These are phyloP conservation scores for Margaritifera margaritifera DNA, from an alignment of 2,888 invertebrate species.

Conservation along the genomic window DNA sequence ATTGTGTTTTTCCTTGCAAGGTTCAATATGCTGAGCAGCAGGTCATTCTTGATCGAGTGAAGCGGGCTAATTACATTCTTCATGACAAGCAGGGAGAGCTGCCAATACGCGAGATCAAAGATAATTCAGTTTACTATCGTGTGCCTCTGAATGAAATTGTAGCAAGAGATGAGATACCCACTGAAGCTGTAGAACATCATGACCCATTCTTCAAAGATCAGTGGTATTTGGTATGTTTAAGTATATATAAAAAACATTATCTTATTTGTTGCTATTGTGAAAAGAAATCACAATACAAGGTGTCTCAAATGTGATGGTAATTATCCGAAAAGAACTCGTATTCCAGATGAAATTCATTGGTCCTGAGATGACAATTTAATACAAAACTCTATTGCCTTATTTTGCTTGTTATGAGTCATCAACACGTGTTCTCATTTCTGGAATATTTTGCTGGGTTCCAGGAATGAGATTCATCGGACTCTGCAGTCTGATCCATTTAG, in stretches of 20 bases:
- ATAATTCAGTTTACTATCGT: slow-evolving; percentile 56
- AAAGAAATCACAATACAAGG: neutral
- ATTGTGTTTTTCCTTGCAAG: slow-evolving; percentile 32
- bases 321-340: no score
- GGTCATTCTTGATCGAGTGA: slow-evolving; percentile 52
- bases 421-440: no score
- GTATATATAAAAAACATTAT: no score
- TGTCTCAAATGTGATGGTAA: neutral
- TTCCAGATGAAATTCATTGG: no score
- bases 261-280: no score
- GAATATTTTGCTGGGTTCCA: no score
- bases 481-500: no score
- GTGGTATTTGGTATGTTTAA: slow-evolving; percentile 66
- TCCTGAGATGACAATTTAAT: no score
- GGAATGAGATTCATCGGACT: no score
- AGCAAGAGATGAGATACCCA: slow-evolving; percentile 13
- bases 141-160: slow-evolving; percentile 19
- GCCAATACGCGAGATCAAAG: slow-evolving; percentile 47
- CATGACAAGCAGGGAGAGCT: slow-evolving; percentile 65
- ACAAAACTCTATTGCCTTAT: no score
- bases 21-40: slow-evolving; percentile 64
- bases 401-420: no score
- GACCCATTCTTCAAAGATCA: slow-evolving; percentile 62
- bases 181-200: neutral
- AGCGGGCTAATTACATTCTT: slow-evolving; percentile 43